Evolutionary conservation across 2,113 vertebrate genomes (phyloP).

Genomic region (cat (Felis catus)): DNA sequence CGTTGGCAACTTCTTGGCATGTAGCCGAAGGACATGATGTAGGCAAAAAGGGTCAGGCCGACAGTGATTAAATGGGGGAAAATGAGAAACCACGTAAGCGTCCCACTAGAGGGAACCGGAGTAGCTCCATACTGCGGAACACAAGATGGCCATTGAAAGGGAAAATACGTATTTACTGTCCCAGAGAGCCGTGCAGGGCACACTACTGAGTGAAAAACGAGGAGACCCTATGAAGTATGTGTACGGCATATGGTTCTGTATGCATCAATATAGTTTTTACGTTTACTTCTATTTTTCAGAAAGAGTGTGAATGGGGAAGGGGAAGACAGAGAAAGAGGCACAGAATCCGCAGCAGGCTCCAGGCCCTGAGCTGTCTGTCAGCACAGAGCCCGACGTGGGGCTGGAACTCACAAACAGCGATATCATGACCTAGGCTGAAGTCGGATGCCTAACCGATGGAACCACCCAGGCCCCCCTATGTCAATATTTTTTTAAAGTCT

Average conservation of each 20-base stretch:
- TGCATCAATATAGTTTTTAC: too few species aligned
- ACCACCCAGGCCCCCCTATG: too few species aligned
- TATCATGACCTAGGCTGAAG: too few species aligned
- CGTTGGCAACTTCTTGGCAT: not conserved
- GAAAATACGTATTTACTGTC: not conserved
- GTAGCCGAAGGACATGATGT: not conserved
- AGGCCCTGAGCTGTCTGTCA: too few species aligned
- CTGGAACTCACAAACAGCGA: too few species aligned
- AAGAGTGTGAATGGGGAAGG: too few species aligned
- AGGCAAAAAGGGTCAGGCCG: not conserved
- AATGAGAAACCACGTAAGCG: not conserved
- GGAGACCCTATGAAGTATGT: not conserved
- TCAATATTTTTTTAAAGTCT: not conserved
- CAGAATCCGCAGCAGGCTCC: too few species aligned
- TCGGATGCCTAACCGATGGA: too few species aligned
- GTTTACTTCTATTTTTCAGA: too few species aligned
- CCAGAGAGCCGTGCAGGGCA: not conserved
- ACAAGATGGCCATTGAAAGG: fast-evolving
- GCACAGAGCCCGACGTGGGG: too few species aligned
- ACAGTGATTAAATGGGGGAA: not conserved
- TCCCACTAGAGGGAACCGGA: not conserved
- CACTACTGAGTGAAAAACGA: not conserved
- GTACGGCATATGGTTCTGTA: fast-evolving
- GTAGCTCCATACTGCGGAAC: not conserved
- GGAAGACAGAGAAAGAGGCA: too few species aligned